A percentile compares a stretch with the other conserved stretches of the same genome.
Conservation (phyloP, 2,888 invertebrate genomes). For the Athripsodes cinereus region DNA sequence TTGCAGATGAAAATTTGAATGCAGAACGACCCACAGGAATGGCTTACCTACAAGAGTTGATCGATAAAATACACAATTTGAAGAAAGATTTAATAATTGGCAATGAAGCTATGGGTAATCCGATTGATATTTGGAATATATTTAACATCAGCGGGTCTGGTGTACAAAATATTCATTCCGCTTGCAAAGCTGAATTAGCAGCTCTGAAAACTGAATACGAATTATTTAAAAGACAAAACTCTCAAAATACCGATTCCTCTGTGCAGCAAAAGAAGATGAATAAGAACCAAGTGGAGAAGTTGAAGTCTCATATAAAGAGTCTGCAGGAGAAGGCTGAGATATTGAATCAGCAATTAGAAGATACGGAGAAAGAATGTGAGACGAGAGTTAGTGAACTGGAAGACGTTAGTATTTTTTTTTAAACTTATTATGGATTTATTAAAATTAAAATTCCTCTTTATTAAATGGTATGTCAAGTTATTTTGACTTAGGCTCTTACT, state of each 20-base stretch:
- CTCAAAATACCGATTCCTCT: slow-evolving; percentile 28
- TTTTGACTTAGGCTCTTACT: too few relatives aligned
- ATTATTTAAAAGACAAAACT: slow-evolving; percentile 47
- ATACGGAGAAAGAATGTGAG: slow-evolving; percentile 58
- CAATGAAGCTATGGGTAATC: slow-evolving; percentile 54
- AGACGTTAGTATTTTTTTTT: slow-evolving; percentile 47
- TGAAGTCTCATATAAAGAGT: slow-evolving; percentile 56
- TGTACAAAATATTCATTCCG: slow-evolving; percentile 44
- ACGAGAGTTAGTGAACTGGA: slow-evolving; percentile 52
- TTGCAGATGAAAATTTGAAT: slow-evolving; percentile 7
- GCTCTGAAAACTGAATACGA: slow-evolving; percentile 62
- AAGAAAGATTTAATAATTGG: slow-evolving; percentile 55
- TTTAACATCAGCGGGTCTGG: slow-evolving; percentile 40
- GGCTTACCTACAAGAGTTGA: slow-evolving; percentile 51
- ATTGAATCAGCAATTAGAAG: slow-evolving; percentile 55
- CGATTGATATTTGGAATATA: slow-evolving; percentile 53
- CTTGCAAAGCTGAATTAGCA: slow-evolving; percentile 61
- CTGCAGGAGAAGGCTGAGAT: slow-evolving; percentile 62
- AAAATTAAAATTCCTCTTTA: too few relatives aligned
- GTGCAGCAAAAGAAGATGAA: slow-evolving; percentile 28
- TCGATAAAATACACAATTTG: slow-evolving; percentile 59
- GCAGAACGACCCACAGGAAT: slow-evolving; percentile 39
- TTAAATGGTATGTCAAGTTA: too few relatives aligned
- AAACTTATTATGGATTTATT: too few relatives aligned
- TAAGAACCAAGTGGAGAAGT: slow-evolving; percentile 39